phyloP scores from a whole-genome alignment of 2,113 vertebrate species.

The Pituophis catenifer region DNA sequence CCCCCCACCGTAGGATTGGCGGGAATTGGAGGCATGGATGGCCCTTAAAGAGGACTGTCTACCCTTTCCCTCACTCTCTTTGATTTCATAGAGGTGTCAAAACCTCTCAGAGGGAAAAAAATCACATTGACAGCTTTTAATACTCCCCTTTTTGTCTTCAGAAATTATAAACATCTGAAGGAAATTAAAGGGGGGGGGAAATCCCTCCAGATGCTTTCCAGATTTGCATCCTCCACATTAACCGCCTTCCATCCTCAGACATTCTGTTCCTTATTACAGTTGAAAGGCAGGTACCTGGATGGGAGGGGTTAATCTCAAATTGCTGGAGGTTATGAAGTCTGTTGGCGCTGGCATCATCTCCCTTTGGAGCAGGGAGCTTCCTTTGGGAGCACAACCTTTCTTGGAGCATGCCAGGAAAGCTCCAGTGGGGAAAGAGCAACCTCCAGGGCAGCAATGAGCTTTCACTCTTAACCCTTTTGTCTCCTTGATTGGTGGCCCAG shows the following conservation, averaged over 20 bases:
- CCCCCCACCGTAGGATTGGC: constrained; percentile 65
- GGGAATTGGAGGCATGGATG: constrained; percentile 71
- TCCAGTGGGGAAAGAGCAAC: neutral
- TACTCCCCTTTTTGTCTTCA: constrained; percentile 77
- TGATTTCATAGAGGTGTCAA: constrained; percentile 81
- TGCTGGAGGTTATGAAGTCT: constrained; percentile 47
- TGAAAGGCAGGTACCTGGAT: constrained; percentile 63
- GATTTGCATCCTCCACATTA: constrained; percentile 75
- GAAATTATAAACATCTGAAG: constrained; percentile 85
- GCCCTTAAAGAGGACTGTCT: constrained; percentile 69
- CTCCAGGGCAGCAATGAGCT: neutral
- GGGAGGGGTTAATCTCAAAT: constrained; percentile 60
- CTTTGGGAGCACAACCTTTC: neutral
- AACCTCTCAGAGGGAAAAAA: constrained; percentile 73
- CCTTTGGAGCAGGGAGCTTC: neutral
- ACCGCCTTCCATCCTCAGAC: constrained; percentile 70
- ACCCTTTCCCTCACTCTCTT: constrained; percentile 63
- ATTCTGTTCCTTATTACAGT: constrained; percentile 77
- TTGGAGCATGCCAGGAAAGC: neutral
- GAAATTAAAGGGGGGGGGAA: constrained; percentile 75
- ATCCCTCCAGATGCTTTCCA: constrained; percentile 80
- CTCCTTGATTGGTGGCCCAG: neutral
- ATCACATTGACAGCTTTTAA: constrained; percentile 82
- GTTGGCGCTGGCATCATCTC: neutral
- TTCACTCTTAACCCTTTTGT: neutral